Percentiles rank a stretch among this genome's conserved stretches.
These are phyloP conservation scores for Tipula helvola DNA, from an alignment of 2,888 invertebrate species.

Conservation along the genomic window DNA sequence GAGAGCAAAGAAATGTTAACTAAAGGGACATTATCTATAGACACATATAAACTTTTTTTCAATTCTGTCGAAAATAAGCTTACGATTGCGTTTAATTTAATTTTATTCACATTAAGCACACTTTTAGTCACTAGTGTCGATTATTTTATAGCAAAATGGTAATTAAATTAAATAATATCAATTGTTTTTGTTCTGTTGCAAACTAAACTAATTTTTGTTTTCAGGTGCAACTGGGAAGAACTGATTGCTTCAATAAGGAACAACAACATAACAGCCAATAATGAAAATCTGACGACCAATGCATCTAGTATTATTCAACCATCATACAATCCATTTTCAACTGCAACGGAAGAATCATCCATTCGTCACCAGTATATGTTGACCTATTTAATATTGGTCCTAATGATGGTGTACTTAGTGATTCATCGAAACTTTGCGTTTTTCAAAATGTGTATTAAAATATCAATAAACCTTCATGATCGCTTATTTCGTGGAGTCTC, in stretches of 20 bases:
- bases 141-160: conserved; percentile 65
- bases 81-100: conserved; percentile 37
- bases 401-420: conserved; percentile 36
- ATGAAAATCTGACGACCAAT: background rate
- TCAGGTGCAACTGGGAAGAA: conserved; percentile 35
- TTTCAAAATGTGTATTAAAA: conserved; percentile 59
- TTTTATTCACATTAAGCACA: conserved; percentile 46
- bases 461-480: conserved; percentile 64
- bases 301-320: background rate
- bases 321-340: background rate
- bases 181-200: background rate
- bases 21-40: conserved; percentile 48
- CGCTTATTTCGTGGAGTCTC: conserved; percentile 64
- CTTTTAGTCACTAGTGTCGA: conserved; percentile 52
- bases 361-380: conserved; percentile 25
- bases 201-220: conserved; percentile 10
- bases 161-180: conserved; percentile 16
- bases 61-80: conserved; percentile 41
- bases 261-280: background rate
- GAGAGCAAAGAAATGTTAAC: conserved; percentile 45
- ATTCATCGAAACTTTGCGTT: conserved; percentile 47
- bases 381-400: conserved; percentile 27
- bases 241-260: background rate
- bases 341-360: background rate
- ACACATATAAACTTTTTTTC: conserved; percentile 45